Evolutionary conservation across 2,797 vertebrate species (phyloP).

Genomic region (Margarornis squamiger): DNA sequence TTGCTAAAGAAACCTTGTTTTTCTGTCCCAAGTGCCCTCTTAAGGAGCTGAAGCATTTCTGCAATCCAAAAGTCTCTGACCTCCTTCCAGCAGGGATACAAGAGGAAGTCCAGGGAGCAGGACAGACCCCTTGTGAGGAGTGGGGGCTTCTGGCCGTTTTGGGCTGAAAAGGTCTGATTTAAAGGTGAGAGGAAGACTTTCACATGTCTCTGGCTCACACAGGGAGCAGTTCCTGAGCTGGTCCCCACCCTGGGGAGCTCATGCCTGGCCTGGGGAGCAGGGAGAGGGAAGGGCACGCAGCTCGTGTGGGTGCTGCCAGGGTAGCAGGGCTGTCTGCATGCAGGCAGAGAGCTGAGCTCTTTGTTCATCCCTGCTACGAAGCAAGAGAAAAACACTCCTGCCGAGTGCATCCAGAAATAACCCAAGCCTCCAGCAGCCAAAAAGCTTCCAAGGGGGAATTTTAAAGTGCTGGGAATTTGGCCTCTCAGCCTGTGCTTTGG

Average conservation of each 20-base stretch:
- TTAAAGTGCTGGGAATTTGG: constrained; percentile 64
- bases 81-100: neutral
- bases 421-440: constrained; percentile 50
- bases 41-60: neutral
- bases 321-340: neutral
- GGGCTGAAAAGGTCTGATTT: neutral
- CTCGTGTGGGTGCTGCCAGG: neutral
- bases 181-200: neutral
- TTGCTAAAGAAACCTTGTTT: neutral
- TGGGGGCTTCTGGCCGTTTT: neutral
- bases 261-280: neutral
- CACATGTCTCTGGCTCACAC: neutral
- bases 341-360: constrained; percentile 6
- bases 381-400: constrained; percentile 44
- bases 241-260: neutral
- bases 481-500: constrained; percentile 5
- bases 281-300: neutral
- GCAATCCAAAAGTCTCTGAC: neutral
- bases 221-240: neutral
- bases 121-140: neutral
- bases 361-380: neutral
- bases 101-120: neutral
- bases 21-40: neutral
- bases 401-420: constrained; percentile 53
- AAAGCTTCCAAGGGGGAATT: constrained; percentile 61